Evolutionary conservation across 2,888 invertebrate genomes (phyloP).

Genomic region (Hirtodrosophila duncani): DNA sequence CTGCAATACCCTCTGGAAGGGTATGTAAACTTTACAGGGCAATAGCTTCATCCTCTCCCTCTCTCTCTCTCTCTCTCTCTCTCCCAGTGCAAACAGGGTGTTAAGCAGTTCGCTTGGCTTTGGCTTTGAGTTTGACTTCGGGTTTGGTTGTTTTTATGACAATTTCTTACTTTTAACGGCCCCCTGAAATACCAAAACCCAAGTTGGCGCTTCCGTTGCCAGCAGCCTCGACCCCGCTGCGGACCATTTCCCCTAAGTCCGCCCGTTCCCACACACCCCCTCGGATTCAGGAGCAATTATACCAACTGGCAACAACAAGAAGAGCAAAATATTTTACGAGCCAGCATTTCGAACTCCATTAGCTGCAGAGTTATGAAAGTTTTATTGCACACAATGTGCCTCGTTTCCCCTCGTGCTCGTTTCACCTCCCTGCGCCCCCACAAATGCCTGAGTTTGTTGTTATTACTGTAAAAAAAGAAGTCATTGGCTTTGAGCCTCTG

Average conservation of each 20-base stretch:
- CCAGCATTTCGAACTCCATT: constrained; percentile 69
- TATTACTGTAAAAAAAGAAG: constrained; percentile 34
- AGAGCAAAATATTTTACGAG: constrained; percentile 63
- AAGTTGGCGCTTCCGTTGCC: constrained; percentile 70
- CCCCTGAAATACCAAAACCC: constrained; percentile 16
- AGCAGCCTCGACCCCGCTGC: constrained; percentile 7
- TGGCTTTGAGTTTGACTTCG: no score
- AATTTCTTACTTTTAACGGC: constrained; percentile 62
- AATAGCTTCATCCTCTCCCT: no score
- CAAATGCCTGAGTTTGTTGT: background rate
- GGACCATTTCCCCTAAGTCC: constrained; percentile 7
- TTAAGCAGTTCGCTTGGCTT: no score
- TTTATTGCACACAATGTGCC: constrained; percentile 65
- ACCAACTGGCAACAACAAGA: constrained; percentile 25
- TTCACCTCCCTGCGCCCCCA: background rate
- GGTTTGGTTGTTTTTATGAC: constrained; percentile 52
- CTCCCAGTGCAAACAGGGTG: no score
- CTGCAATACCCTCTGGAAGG: constrained; percentile 1
- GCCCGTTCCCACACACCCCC: constrained; percentile 19
- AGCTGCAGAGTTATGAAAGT: constrained; percentile 69
- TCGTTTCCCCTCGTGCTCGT: constrained; percentile 25
- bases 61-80: no score
- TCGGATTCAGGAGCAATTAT: constrained; percentile 50
- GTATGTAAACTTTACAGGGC: constrained; percentile 5
- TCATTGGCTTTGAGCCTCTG: constrained; percentile 58